A percentile compares a stretch with the other conserved stretches of the same genome.
phyloP scores from a whole-genome alignment of 2,888 invertebrate species.

The Xanthorhoe designata region DNA sequence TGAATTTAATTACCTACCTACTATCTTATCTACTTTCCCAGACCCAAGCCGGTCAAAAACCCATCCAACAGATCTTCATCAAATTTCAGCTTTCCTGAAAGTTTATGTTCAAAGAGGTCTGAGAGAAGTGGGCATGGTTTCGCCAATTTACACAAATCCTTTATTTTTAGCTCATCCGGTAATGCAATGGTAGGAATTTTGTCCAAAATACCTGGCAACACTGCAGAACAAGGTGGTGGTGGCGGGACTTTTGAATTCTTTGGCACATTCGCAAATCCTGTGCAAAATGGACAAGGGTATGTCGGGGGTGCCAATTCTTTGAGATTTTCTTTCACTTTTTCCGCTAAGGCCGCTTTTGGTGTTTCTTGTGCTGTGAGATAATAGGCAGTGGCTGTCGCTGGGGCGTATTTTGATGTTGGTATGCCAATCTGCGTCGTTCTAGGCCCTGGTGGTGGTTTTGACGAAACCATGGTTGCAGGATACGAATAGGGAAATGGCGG shows the following conservation, averaged over 20 bases:
- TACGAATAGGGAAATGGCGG: constrained; percentile 2
- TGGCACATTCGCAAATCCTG: constrained; percentile 39
- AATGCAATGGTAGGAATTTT: constrained; percentile 44
- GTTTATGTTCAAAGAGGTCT: constrained; percentile 36
- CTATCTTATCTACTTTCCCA: constrained; percentile 26
- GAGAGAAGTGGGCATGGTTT: constrained; percentile 22
- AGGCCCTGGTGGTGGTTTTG: neutral
- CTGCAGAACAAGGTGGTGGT: constrained; percentile 41
- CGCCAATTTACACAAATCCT: constrained; percentile 23
- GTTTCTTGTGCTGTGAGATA: constrained; percentile 47
- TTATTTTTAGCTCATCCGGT: constrained; percentile 39
- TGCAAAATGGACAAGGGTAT: constrained; percentile 38
- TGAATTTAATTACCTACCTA: too few relatives aligned
- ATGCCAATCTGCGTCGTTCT: neutral
- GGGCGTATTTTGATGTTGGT: constrained; percentile 44
- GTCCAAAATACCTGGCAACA: constrained; percentile 51
- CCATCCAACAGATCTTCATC: constrained; percentile 56
- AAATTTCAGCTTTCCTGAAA: constrained; percentile 48
- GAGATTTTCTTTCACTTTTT: constrained; percentile 26
- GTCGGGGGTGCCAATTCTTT: constrained; percentile 19
- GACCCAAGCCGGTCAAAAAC: constrained; percentile 54
- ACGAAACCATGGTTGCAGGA: constrained; percentile 1
- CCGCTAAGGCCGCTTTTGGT: constrained; percentile 45
- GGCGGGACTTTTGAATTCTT: constrained; percentile 42
- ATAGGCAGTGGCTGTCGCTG: constrained; percentile 50